phyloP scores from a whole-genome alignment of 1,140 invertebrate genomes.

The Palaemon carinicauda region DNA sequence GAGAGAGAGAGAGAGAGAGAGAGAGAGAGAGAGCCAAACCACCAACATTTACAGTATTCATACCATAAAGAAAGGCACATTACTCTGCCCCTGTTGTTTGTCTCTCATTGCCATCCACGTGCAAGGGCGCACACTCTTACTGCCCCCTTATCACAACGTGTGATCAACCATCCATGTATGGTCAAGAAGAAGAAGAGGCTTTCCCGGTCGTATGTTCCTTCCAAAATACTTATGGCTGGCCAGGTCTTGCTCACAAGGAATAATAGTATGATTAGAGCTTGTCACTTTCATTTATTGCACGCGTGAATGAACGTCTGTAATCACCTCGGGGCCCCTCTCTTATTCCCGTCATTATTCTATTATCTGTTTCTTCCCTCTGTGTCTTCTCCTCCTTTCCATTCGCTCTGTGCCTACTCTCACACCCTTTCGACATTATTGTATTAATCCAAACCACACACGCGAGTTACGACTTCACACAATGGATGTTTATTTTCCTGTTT shows the following conservation, averaged over 20 bases:
- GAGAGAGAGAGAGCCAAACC: no score
- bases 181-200: no score
- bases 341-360: background rate
- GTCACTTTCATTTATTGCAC: background rate
- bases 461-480: no score
- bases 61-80: no score
- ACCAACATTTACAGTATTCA: no score
- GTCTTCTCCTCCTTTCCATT: background rate
- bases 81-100: background rate
- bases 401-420: background rate
- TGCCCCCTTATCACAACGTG: background rate
- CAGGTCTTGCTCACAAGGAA: no score
- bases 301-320: background rate
- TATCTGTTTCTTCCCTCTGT: background rate
- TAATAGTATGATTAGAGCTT: no score
- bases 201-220: no score
- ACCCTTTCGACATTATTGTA: background rate
- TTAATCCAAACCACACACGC: no score
- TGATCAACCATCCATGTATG: background rate
- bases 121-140: background rate
- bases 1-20: no score
- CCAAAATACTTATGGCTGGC: no score
- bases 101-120: background rate
- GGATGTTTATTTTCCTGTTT: background rate
- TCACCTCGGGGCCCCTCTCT: background rate